Base-by-base conservation (phyloP, 2,888 invertebrate genomes). In the Rotaria macrura region DNA sequence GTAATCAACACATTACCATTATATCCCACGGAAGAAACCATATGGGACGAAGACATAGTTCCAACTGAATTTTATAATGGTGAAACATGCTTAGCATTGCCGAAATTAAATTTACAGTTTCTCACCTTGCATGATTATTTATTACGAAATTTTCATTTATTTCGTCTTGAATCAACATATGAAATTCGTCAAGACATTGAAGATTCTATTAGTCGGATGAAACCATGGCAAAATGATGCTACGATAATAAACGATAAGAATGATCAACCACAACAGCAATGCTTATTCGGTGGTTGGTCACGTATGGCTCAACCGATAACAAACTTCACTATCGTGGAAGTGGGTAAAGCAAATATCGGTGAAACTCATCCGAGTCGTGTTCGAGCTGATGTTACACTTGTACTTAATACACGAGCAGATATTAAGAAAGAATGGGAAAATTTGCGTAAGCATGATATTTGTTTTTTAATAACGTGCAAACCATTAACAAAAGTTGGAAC, bases 1-100 rank as follows among this genome's bases (percentile, higher is more conserved):
- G 4, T 84, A 29, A 47, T 99, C 23, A 99, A 99, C 90, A 95
- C 96, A 88, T 97, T 98, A 96, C 98, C 99, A 0, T 92, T 99
- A 0, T 99, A 99, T 90, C 99, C 99, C 0, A 98, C 97, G 0
- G 99, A 99, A 90, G 94, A 95, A 87, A 94, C 98, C 5, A 96
- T 99, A 88, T 99, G 99, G 99, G 96, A 99, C 91, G 97, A 99
- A 91, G 97, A 98, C 90, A 94, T 99, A 79, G 98, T 99, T 0
- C 99, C 99, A 0, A 95, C 96, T 0, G 97, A 98, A 89, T 97
- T 97, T 65, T 57, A 72, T 54, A 83, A 74, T 43, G 43, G 57
- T 38, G 85, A 88, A 91, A 91, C 91, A 43, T 92, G 92, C 49
- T 88, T 99, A 54, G 98, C 99, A 0, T 92, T 99, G 87, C 98